Percentiles rank a stretch among this genome's conserved stretches.
These are phyloP conservation scores for Gandaritis pyraliata DNA, from an alignment of 2,888 invertebrate genomes.

Conservation along the genomic window DNA sequence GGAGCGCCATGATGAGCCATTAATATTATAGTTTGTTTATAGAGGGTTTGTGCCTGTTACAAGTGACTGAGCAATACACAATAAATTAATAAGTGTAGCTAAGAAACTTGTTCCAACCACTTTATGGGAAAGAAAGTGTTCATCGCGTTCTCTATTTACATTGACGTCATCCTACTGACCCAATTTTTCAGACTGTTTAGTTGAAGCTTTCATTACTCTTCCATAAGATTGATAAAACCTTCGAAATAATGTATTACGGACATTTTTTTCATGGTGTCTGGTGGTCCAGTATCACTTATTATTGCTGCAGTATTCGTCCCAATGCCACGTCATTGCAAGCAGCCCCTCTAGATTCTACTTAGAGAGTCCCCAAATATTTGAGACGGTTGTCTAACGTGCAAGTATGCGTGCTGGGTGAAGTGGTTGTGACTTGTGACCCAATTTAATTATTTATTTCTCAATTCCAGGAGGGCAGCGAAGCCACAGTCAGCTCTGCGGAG, in stretches of 20 bases:
- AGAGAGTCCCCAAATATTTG: too few species aligned
- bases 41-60: slow-evolving; percentile 24
- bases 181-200: slow-evolving; percentile 13
- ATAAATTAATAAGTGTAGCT: slow-evolving; percentile 8
- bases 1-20: slow-evolving; percentile 48
- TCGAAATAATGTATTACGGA: too few species aligned
- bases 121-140: not conserved
- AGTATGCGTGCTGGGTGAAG: not conserved
- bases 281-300: too few species aligned
- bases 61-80: slow-evolving; percentile 5
- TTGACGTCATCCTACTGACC: slow-evolving; percentile 43
- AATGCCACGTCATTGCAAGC: too few species aligned
- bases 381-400: too few species aligned
- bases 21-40: slow-evolving; percentile 39
- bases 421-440: not conserved
- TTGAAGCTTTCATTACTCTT: not conserved
- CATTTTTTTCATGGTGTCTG: too few species aligned
- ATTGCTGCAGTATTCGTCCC: too few species aligned
- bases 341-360: too few species aligned
- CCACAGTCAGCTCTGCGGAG: slow-evolving; percentile 58
- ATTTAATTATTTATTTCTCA: slow-evolving; percentile 22
- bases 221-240: not conserved
- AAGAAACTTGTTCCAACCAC: slow-evolving; percentile 2
- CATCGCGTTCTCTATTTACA: slow-evolving; percentile 29
- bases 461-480: slow-evolving; percentile 73